These are phyloP conservation scores for Dendrocincla fuliginosa DNA, from an alignment of 2,797 vertebrate species.

Conservation along the genomic window DNA sequence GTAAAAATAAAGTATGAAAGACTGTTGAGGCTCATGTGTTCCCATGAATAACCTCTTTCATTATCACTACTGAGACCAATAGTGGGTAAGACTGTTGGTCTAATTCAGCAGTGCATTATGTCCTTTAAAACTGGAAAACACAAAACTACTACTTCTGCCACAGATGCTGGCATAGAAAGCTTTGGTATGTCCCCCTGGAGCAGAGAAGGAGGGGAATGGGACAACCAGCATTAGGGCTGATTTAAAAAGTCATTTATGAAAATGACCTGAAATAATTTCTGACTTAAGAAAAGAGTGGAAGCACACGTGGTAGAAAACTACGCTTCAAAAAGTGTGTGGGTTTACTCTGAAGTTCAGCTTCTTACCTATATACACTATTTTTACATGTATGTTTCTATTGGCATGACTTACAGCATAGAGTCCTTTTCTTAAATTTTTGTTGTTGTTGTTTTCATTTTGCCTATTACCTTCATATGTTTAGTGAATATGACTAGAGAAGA, in stretches of 20 bases:
- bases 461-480: not conserved
- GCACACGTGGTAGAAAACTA: not conserved
- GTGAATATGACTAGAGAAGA: not conserved
- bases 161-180: not conserved
- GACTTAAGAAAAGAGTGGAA: not conserved
- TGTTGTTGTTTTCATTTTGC: not conserved
- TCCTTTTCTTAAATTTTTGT: not conserved
- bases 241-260: too few relatives aligned
- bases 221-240: not conserved
- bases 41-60: not conserved
- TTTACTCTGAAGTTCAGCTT: not conserved
- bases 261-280: not conserved
- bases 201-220: not conserved
- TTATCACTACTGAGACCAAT: not conserved
- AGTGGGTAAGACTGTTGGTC: not conserved
- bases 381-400: not conserved
- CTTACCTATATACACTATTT: not conserved
- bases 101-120: not conserved
- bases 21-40: not conserved
- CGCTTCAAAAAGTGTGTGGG: not conserved
- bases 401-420: not conserved
- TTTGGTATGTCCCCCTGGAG: not conserved
- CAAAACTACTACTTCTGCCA: not conserved
- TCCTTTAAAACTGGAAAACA: not conserved
- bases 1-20: not conserved